These are phyloP conservation scores for Helarctos malayanus DNA, from an alignment of 2,797 vertebrate genomes.

Conservation along the genomic window DNA sequence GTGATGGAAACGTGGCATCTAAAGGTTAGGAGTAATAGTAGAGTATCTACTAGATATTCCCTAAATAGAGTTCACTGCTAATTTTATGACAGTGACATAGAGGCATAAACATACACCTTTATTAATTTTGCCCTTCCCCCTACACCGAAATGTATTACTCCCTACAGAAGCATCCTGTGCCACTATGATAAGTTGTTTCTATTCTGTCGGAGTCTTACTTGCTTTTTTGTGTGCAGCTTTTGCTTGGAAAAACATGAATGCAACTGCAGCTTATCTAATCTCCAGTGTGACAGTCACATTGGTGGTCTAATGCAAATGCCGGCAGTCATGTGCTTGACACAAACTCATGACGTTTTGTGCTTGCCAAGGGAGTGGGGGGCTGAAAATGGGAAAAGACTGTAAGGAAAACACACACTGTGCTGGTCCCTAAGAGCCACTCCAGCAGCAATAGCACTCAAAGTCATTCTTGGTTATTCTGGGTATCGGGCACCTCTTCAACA, in stretches of 20 bases:
- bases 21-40: constrained; percentile 1
- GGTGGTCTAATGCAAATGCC: constrained; percentile 72
- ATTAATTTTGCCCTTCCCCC: neutral
- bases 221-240: constrained; percentile 42
- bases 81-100: neutral
- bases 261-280: constrained; percentile 80
- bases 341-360: constrained; percentile 42
- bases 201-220: neutral
- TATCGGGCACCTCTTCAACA: neutral
- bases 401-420: neutral
- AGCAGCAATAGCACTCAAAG: neutral
- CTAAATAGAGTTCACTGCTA: neutral
- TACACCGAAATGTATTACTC: neutral
- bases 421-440: neutral
- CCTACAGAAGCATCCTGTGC: neutral
- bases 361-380: neutral
- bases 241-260: constrained; percentile 58
- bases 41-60: neutral
- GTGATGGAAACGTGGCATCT: neutral
- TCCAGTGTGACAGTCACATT: constrained; percentile 82
- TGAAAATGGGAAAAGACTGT: neutral
- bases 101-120: neutral
- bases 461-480: neutral
- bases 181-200: neutral
- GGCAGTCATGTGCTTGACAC: constrained; percentile 75